Conservation (phyloP, 2,888 invertebrate genomes). For the Sialis lutaria region DNA sequence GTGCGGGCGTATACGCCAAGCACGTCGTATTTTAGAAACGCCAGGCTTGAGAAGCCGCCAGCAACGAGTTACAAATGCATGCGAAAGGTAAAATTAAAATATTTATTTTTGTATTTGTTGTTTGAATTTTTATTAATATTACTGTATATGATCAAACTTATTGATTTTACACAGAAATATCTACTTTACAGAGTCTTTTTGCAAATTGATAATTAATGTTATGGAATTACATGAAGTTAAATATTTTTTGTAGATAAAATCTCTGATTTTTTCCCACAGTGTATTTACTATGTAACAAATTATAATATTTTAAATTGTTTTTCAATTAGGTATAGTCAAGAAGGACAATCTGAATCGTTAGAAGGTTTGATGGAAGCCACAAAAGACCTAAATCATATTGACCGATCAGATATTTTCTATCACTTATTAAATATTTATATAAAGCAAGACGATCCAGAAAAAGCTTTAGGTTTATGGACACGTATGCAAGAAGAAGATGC, state of each 20-base stretch:
- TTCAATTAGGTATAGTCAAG: slow-evolving; percentile 27
- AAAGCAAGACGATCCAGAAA: slow-evolving; percentile 50
- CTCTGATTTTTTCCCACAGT: too few species aligned
- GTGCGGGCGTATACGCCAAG: slow-evolving; percentile 61
- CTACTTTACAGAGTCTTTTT: too few species aligned
- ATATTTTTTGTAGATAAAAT: too few species aligned
- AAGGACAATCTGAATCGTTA: slow-evolving; percentile 39
- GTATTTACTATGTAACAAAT: too few species aligned
- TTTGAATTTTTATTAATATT: too few species aligned
- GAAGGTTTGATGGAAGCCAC: slow-evolving; percentile 66
- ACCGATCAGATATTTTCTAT: slow-evolving; percentile 57
- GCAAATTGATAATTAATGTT: too few species aligned
- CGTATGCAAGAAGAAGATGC: slow-evolving; percentile 70
- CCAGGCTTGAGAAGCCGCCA: slow-evolving; percentile 57
- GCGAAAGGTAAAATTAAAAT: slow-evolving; percentile 27
- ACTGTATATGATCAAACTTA: too few species aligned
- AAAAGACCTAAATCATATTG: slow-evolving; percentile 54
- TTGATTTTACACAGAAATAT: too few species aligned
- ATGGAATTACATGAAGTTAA: too few species aligned
- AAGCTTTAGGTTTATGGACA: slow-evolving; percentile 65
- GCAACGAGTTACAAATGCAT: slow-evolving; percentile 45
- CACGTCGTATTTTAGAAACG: slow-evolving; percentile 68
- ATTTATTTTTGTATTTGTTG: too few species aligned
- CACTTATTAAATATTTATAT: slow-evolving; percentile 58
- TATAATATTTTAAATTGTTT: too few species aligned